Evolutionary conservation across 2,113 vertebrate genomes (phyloP).

Genomic region (Nesoenas mayeri): DNA sequence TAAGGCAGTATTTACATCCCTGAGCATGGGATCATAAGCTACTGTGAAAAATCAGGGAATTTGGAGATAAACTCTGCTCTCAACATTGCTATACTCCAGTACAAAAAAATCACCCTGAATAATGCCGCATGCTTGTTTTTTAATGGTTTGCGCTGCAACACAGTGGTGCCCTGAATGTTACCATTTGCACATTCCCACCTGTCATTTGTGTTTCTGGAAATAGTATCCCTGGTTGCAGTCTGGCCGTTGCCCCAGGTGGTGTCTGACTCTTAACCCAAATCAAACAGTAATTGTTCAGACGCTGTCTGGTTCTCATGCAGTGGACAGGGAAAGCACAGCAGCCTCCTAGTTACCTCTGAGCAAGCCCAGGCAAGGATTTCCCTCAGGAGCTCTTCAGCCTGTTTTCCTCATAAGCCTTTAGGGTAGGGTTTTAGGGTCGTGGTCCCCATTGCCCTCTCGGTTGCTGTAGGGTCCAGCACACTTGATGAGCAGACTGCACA

Average conservation of each 20-base stretch:
- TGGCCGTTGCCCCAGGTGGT: conserved; percentile 47
- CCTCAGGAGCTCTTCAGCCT: neutral
- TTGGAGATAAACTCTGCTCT: neutral
- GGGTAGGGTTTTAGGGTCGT: neutral
- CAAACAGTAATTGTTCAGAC: conserved; percentile 30
- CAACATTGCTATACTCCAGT: neutral
- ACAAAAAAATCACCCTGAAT: neutral
- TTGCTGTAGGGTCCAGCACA: neutral
- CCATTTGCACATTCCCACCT: conserved; percentile 29
- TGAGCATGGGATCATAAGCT: neutral
- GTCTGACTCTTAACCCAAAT: conserved; percentile 63
- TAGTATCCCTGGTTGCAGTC: neutral
- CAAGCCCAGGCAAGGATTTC: neutral
- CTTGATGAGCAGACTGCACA: neutral
- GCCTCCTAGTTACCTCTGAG: neutral
- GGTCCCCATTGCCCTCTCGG: neutral
- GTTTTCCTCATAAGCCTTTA: neutral
- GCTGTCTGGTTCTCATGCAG: conserved; percentile 33
- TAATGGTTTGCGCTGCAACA: neutral
- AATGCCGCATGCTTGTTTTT: neutral
- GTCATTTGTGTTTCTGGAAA: conserved; percentile 8
- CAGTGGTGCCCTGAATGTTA: neutral
- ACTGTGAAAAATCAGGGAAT: rapidly evolving
- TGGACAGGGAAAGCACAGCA: neutral
- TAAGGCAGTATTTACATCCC: neutral